Evolutionary conservation across 35 echinoderm and acorn worm species (phyloP).

Genomic region (Anneissia japonica): DNA sequence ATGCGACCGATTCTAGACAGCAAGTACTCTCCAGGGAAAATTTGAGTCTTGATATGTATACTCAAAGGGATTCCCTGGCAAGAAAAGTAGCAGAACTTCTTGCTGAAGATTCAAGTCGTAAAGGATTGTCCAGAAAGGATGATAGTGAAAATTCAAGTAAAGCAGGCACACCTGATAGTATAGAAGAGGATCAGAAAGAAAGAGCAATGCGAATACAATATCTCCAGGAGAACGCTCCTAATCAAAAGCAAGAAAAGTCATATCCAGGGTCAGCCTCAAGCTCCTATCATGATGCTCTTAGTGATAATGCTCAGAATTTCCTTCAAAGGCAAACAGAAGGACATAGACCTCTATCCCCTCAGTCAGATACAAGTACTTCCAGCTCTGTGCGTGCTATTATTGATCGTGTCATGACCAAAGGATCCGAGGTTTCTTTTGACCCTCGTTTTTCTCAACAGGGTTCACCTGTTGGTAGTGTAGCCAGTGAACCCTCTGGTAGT

Average conservation of each 20-base stretch:
- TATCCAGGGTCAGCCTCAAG: constrained; percentile 9
- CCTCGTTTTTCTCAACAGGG: neutral
- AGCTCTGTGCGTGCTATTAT: constrained; percentile 45
- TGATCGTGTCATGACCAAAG: constrained; percentile 20
- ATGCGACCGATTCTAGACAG: neutral
- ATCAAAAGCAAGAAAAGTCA: neutral
- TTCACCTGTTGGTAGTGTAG: neutral
- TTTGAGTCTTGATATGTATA: neutral
- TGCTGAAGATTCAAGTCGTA: constrained; percentile 1
- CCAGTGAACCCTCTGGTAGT: neutral
- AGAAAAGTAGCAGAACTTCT: constrained; percentile 37
- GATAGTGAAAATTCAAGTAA: constrained; percentile 1
- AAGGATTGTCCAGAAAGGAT: neutral
- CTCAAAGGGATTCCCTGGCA: constrained; percentile 21
- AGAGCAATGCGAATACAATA: neutral
- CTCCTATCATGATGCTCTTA: constrained; percentile 29
- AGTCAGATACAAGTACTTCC: constrained; percentile 21
- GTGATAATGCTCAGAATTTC: constrained; percentile 13
- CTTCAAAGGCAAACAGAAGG: constrained; percentile 20
- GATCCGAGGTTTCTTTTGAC: neutral
- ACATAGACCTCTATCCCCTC: constrained; percentile 11
- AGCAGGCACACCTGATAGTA: constrained; percentile 47
- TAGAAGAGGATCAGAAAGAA: constrained; percentile 19
- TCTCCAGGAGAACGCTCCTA: neutral
- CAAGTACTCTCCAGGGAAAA: neutral